Percentiles rank a stretch among this genome's conserved stretches.
These are phyloP conservation scores for Brassicogethes aeneus DNA, from an alignment of 2,888 invertebrate genomes.

Conservation along the genomic window DNA sequence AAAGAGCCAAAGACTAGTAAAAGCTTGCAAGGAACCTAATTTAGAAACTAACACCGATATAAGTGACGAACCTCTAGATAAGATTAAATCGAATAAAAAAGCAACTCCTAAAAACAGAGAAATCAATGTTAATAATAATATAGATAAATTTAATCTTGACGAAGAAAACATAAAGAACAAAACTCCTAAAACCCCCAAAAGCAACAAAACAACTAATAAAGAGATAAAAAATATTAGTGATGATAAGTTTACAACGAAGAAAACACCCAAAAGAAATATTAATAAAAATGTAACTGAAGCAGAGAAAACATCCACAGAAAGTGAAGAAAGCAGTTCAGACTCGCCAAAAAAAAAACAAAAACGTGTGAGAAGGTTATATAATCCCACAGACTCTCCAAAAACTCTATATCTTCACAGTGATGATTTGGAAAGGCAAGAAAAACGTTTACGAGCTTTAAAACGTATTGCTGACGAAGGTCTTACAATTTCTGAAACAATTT, in stretches of 20 bases:
- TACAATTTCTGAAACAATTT: not conserved
- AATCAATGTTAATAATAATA: no score
- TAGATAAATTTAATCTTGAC: not conserved
- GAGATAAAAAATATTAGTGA: not conserved
- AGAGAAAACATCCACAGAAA: not conserved
- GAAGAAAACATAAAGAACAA: not conserved
- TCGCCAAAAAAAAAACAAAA: constrained; percentile 1
- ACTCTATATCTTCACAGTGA: constrained; percentile 10
- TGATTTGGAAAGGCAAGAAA: constrained; percentile 18
- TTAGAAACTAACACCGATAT: no score
- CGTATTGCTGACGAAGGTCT: not conserved
- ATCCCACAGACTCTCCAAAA: constrained; percentile 18
- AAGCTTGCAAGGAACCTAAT: not conserved
- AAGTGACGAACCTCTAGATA: no score
- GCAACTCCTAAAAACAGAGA: no score
- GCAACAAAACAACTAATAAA: no score
- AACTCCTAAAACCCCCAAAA: not conserved
- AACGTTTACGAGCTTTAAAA: constrained; percentile 11
- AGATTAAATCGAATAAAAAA: no score
- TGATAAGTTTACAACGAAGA: not conserved
- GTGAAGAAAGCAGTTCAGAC: not conserved
- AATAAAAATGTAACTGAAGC: not conserved
- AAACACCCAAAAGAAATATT: not conserved
- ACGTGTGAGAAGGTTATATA: constrained; percentile 17
- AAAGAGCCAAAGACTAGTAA: no score